Conservation (phyloP, 2,797 vertebrate species). For the Acestrorhynchus altus region DNA sequence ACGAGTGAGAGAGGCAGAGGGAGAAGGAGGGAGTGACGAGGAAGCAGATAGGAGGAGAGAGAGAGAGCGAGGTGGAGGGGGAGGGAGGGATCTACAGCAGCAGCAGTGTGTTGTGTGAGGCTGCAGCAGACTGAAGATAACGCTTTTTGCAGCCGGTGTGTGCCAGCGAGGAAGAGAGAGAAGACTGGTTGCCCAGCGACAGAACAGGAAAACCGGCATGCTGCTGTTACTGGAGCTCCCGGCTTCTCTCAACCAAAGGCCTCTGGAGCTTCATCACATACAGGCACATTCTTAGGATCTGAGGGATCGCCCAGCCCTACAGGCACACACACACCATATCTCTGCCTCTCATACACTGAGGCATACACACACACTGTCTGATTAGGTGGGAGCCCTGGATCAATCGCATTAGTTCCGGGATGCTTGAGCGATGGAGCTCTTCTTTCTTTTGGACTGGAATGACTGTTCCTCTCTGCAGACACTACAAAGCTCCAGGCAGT, state of each 20-base stretch:
- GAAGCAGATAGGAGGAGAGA: slow-evolving; percentile 60
- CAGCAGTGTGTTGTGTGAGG: slow-evolving; percentile 74
- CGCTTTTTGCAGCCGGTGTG: slow-evolving; percentile 67
- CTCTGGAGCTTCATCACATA: slow-evolving; percentile 45
- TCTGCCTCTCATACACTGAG: slow-evolving; percentile 37
- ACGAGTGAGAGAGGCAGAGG: slow-evolving; percentile 52
- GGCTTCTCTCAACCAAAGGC: slow-evolving; percentile 56
- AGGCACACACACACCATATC: slow-evolving; percentile 51
- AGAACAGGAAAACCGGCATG: slow-evolving; percentile 62
- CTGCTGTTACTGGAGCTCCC: slow-evolving; percentile 65
- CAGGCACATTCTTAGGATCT: slow-evolving; percentile 55
- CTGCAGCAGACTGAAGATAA: slow-evolving; percentile 81
- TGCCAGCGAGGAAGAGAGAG: slow-evolving; percentile 58
- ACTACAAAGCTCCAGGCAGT: slow-evolving; percentile 31
- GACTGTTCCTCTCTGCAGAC: slow-evolving; percentile 50
- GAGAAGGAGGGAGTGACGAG: slow-evolving; percentile 56
- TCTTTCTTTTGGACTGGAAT: slow-evolving; percentile 60
- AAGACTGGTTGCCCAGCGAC: slow-evolving; percentile 58
- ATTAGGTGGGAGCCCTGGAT: slow-evolving; percentile 57
- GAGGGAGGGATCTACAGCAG: slow-evolving; percentile 66
- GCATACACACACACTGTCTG: slow-evolving; percentile 49
- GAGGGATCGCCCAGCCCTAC: slow-evolving; percentile 62
- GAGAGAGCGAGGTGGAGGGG: slow-evolving; percentile 33
- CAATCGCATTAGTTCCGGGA: slow-evolving; percentile 70
- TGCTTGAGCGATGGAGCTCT: slow-evolving; percentile 63